phyloP scores from a whole-genome alignment of 2,888 invertebrate species.

The Mythimna albipuncta region DNA sequence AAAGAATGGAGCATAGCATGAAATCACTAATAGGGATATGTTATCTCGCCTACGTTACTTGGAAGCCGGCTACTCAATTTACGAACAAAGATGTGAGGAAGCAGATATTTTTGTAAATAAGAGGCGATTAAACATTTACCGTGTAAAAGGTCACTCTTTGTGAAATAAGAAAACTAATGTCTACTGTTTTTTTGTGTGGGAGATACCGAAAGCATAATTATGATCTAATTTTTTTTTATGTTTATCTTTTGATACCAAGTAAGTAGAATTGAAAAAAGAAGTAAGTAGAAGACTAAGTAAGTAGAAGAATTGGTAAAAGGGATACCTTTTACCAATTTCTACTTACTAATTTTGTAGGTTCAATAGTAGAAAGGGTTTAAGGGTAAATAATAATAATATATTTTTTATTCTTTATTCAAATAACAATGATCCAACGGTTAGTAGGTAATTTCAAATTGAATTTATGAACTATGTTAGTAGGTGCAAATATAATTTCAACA shows the following conservation, averaged over 20 bases:
- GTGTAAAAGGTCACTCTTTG: not conserved
- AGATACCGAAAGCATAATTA: not conserved
- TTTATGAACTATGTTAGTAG: too few relatives aligned
- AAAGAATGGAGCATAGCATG: constrained; percentile 31
- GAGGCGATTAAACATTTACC: not conserved
- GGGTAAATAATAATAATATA: too few relatives aligned
- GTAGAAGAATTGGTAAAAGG: too few relatives aligned
- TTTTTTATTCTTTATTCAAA: too few relatives aligned
- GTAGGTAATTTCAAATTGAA: too few relatives aligned
- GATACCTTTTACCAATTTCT: not conserved
- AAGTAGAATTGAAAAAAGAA: too few relatives aligned
- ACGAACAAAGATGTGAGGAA: constrained; percentile 33
- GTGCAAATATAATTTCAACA: too few relatives aligned
- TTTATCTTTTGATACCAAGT: not conserved
- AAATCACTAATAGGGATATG: constrained; percentile 43
- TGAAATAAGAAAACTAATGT: not conserved
- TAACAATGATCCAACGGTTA: too few relatives aligned
- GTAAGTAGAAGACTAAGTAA: too few relatives aligned
- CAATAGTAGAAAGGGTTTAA: too few relatives aligned
- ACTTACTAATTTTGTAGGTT: too few relatives aligned
- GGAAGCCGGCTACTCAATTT: constrained; percentile 35
- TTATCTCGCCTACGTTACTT: constrained; percentile 37
- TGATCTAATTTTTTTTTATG: not conserved
- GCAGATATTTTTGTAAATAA: constrained; percentile 18
- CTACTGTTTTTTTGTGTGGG: not conserved